Percentiles rank a stretch among this genome's conserved stretches.
Conservation (phyloP, 2,797 vertebrate genomes). For the Neoniphon sammara region DNA sequence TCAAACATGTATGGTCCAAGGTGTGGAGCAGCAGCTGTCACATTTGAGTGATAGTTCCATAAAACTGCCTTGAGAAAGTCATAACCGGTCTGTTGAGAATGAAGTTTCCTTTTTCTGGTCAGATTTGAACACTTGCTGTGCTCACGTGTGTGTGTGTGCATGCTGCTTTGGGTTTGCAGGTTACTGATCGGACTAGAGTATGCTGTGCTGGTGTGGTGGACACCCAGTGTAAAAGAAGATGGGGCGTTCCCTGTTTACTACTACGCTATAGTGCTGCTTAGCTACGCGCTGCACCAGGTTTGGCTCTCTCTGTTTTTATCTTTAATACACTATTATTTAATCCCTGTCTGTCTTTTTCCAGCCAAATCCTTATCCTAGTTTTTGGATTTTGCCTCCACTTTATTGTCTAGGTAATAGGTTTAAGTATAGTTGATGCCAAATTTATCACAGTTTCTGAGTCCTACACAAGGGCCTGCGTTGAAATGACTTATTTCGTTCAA, state of each 20-base stretch:
- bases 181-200: slow-evolving; percentile 92
- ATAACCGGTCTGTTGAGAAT: too few relatives aligned
- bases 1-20: not conserved
- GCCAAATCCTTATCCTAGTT: not conserved
- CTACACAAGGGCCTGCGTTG: not conserved
- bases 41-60: not conserved
- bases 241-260: slow-evolving; percentile 93
- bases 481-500: not conserved
- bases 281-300: slow-evolving; percentile 97
- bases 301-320: slow-evolving; percentile 18
- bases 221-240: slow-evolving; percentile 89
- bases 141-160: not conserved
- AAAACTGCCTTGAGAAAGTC: too few relatives aligned
- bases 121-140: not conserved
- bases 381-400: not conserved
- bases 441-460: not conserved
- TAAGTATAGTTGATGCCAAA: too few relatives aligned
- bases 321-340: not conserved
- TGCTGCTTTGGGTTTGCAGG: slow-evolving; percentile 74
- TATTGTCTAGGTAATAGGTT: too few relatives aligned
- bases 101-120: too few relatives aligned
- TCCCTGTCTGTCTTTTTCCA: slow-evolving; percentile 5
- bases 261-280: slow-evolving; percentile 88
- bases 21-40: not conserved
- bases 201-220: slow-evolving; percentile 96